Evolutionary conservation across 2,113 vertebrate genomes (phyloP).

Genomic region (Suricata suricatta): DNA sequence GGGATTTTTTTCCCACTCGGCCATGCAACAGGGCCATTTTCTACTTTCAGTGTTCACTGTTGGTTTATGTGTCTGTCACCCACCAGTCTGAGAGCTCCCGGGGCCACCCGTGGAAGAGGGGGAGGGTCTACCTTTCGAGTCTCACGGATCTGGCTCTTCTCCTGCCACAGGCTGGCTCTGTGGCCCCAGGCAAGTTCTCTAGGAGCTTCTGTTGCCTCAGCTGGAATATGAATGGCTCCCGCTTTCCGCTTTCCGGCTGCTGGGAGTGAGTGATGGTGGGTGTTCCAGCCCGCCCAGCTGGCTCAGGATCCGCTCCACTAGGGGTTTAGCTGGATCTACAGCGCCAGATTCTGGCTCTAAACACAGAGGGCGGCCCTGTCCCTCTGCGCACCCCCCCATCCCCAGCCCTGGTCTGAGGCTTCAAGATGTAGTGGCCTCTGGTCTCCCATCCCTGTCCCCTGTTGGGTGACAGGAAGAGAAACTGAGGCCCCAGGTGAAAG

Average conservation of each 20-base stretch:
- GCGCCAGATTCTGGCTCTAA: not conserved
- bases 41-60: rapidly evolving
- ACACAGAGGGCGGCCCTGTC: not conserved
- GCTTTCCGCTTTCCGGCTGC: not conserved
- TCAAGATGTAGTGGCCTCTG: not conserved
- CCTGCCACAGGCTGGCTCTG: not conserved
- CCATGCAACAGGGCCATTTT: not conserved
- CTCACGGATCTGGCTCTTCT: not conserved
- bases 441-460: not conserved
- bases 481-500: not conserved
- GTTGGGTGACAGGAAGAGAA: not conserved
- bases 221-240: not conserved
- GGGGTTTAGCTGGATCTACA: not conserved
- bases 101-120: not conserved
- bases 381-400: not conserved
- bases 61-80: not conserved
- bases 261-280: not conserved
- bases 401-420: not conserved
- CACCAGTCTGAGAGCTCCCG: not conserved
- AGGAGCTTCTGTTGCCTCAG: not conserved
- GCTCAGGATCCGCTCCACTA: not conserved
- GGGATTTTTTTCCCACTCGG: not conserved
- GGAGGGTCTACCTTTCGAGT: not conserved
- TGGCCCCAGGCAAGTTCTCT: not conserved
- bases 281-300: not conserved